A percentile compares a stretch with the other conserved stretches of the same genome.
phyloP scores from a whole-genome alignment of 2,797 vertebrate genomes.

The Emydoidea blandingii region DNA sequence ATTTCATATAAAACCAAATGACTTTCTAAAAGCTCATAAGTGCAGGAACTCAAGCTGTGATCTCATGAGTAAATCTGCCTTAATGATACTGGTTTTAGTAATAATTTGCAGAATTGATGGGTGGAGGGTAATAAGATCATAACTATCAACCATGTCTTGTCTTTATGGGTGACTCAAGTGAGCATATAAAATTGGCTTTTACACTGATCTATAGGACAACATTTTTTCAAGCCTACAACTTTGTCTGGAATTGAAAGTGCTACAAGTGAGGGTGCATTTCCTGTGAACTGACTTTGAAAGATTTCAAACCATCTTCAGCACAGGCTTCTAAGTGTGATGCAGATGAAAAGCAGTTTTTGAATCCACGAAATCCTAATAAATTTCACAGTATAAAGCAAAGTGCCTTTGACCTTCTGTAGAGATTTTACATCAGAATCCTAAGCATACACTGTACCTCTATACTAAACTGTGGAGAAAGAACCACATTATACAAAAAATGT shows the following conservation, averaged over 20 bases:
- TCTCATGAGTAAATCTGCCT: neutral
- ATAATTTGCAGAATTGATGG: neutral
- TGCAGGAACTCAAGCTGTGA: neutral
- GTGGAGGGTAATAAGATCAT: neutral
- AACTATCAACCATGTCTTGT: neutral
- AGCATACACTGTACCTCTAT: neutral
- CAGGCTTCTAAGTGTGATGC: neutral
- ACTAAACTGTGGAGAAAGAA: neutral
- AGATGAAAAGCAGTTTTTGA: neutral
- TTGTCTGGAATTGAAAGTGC: neutral
- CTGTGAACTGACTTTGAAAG: neutral
- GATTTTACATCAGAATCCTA: neutral
- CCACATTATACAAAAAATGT: neutral
- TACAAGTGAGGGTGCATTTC: neutral
- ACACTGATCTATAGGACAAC: rapidly evolving
- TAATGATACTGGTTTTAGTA: neutral
- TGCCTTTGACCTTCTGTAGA: neutral
- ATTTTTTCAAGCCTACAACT: neutral
- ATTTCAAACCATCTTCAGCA: neutral
- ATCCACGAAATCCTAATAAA: neutral
- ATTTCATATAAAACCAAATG: neutral
- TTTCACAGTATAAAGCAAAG: neutral
- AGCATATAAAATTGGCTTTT: neutral
- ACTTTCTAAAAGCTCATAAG: neutral
- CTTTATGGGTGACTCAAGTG: neutral